These are phyloP conservation scores for Temnothorax ravouxi DNA, from an alignment of 2,888 invertebrate species.

Conservation along the genomic window DNA sequence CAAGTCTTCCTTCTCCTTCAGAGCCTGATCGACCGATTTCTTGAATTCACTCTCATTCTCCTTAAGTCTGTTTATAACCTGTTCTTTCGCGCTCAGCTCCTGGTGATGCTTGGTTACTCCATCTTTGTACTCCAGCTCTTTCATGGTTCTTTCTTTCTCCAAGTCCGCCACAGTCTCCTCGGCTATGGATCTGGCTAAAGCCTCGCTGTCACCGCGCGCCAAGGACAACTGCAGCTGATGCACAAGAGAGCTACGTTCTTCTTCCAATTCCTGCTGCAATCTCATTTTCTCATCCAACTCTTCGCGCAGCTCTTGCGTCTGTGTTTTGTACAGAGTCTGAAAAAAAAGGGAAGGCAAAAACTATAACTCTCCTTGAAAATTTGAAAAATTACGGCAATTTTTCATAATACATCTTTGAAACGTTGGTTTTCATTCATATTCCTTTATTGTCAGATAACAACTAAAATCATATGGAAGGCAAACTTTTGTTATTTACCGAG, in stretches of 20 bases:
- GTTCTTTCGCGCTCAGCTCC: constrained; percentile 93
- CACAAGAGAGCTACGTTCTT: constrained; percentile 94
- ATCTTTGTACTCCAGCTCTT: constrained; percentile 97
- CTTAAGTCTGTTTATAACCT: constrained; percentile 90
- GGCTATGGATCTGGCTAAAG: constrained; percentile 96
- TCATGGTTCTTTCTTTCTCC: constrained; percentile 99
- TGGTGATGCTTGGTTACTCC: constrained; percentile 93
- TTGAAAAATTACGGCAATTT: neutral
- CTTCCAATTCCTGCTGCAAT: constrained; percentile 94
- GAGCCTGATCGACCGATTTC: constrained; percentile 89
- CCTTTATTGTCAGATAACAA: neutral
- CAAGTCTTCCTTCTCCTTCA: constrained; percentile 94
- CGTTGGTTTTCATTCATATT: neutral
- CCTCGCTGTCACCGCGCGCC: constrained; percentile 97
- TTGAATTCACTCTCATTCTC: constrained; percentile 93
- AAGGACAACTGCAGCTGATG: constrained; percentile 96
- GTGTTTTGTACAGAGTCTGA: constrained; percentile 96
- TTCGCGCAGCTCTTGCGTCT: constrained; percentile 95
- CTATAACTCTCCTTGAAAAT: neutral
- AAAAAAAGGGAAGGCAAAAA: constrained; percentile 57
- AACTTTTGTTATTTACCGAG: constrained; percentile 88
- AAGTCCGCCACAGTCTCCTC: constrained; percentile 98
- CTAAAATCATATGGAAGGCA: neutral
- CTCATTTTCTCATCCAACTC: constrained; percentile 95
- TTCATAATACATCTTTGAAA: constrained; percentile 1